phyloP scores from a whole-genome alignment of 2,888 invertebrate genomes.

The Polietes domitor region DNA sequence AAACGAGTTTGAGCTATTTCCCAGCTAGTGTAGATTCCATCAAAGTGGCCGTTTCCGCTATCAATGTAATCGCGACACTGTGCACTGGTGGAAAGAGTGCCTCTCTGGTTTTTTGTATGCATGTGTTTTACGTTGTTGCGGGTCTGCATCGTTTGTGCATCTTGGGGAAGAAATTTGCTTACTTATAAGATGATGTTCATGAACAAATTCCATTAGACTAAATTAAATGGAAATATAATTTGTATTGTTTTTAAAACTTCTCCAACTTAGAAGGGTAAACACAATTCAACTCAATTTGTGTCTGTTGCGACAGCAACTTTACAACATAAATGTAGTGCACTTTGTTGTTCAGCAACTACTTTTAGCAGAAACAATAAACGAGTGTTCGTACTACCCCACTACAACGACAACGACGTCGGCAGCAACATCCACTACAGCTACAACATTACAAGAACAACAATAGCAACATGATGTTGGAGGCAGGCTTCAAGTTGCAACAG shows the following conservation, averaged over 20 bases:
- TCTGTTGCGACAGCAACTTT: conserved; percentile 68
- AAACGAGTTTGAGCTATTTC: too few species aligned
- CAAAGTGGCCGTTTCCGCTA: too few species aligned
- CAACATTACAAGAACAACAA: conserved; percentile 26
- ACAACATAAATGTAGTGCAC: conserved; percentile 67
- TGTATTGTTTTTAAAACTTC: conserved; percentile 71
- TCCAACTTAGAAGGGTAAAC: conserved; percentile 67
- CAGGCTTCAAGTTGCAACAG: conserved; percentile 63
- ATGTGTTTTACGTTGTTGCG: background rate
- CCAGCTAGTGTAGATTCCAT: too few species aligned
- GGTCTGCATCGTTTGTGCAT: background rate
- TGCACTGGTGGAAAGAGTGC: background rate
- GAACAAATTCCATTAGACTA: conserved; percentile 71
- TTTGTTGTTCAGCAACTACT: conserved; percentile 65
- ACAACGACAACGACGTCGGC: conserved; percentile 39
- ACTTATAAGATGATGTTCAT: conserved; percentile 65
- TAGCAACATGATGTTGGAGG: conserved; percentile 1
- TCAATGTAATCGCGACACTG: background rate
- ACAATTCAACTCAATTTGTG: conserved; percentile 68
- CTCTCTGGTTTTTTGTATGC: background rate
- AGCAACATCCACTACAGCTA: conserved; percentile 40
- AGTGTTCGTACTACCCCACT: conserved; percentile 40
- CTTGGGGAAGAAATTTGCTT: conserved; percentile 45
- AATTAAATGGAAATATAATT: conserved; percentile 72
- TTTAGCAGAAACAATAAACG: conserved; percentile 62